Base-by-base conservation (phyloP, 2,113 vertebrate species). In the Turdus rufiventris region DNA sequence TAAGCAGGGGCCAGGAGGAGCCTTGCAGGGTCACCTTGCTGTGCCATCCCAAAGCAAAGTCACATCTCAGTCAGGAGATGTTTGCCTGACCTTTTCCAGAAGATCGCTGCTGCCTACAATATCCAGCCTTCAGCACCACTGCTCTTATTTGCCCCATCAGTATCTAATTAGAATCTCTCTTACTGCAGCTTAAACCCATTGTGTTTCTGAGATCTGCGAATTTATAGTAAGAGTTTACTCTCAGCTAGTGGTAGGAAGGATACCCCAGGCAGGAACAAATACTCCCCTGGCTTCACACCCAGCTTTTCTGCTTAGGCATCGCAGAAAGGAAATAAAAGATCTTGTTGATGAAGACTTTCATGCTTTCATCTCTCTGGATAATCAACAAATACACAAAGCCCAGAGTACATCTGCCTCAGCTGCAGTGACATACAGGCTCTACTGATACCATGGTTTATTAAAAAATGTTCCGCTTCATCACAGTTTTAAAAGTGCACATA, bases 11-110 rank as follows among this genome's bases (percentile, higher is more conserved):
- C 61, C 54, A 53, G 31, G 1, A 2, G 31, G 33, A 74, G 45
- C 61, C 54, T 5, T 6, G 19, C 0, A 1, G 36, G 20, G 26
- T n/a, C 70, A 24, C 68, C 67, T 1, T 13, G 0, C 63, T 0
- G 3, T 2, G 2, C 45, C 11, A 1, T 23, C 68, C 57, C 78
- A 28, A 48, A 42, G 62, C 3, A 0, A 34, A 42, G 62, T 2
- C 54, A 36, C 40, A 40, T 40, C 40, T 40, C 40, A 40, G 40
- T 40, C 40, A 40, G 67, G 67, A 33, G 81, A 23, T 6, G 17
- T 11, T 38, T 23, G 34, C 54, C 60, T 5, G 60, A 26, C 19
- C 36, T 21, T 31, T 40, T 14, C 74, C 1, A 1, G 18, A 67
- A 83, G 20, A 57, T 17, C 0, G 0, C 62, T 6, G 3, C 77